Evolutionary conservation across 2,888 invertebrate species (phyloP), one percentile per base, ranked within the genome.

Genomic region (Nectonema munidae): DNA sequence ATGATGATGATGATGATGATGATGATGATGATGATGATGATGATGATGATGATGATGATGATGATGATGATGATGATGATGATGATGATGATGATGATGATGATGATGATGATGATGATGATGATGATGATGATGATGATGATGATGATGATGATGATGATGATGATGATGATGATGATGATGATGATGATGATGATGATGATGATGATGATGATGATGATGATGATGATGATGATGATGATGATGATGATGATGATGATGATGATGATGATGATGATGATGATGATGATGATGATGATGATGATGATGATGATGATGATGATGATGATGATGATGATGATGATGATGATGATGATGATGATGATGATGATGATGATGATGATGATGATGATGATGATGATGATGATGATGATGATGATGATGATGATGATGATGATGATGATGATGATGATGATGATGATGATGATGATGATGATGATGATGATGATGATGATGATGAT

Each of bases 351-450:
- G 25, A 6, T 25, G n/a, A 6, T 25, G 25, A 6, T 25, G n/a
- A 6, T 25, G n/a, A 6, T 25, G n/a, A 6, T 25, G n/a, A 6
- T 25, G n/a, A 6, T 25, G 25, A 6, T 25, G n/a, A 6, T 25
- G 25, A 6, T 25, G n/a, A 6, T 25, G n/a, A 6, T 25, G n/a
- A 6, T 25, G n/a, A 9, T 25, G n/a, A 6, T 25, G n/a, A 6
- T 25, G 25, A n/a, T 25, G n/a, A n/a, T 9, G n/a, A 25, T 25
- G n/a, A 25, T 25, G 25, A 25, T 25, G 25, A 25, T 25, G 25
- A 25, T 25, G 25, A 25, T 25, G 25, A 25, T 25, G 25, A 25
- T 25, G 25, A 25, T 25, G 25, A 25, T 25, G 25, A 25, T 25
- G 25, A 25, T 25, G 25, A 25, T 25, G 25, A 25, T 25, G 25